These are phyloP conservation scores for Agriopis leucophaearia DNA, from an alignment of 2,888 invertebrate genomes.

Conservation along the genomic window DNA sequence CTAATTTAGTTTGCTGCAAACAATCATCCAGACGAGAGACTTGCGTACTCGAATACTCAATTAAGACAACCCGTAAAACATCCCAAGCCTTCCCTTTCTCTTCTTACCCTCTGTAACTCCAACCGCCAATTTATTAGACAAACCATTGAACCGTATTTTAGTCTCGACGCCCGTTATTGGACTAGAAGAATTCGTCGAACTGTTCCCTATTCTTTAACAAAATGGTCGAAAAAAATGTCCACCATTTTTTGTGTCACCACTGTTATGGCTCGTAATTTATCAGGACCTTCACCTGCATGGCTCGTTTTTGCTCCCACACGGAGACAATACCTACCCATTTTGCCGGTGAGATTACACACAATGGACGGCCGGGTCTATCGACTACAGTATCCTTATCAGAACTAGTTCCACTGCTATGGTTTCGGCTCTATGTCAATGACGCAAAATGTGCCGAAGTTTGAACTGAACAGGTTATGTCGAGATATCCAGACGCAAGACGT, in stretches of 20 bases:
- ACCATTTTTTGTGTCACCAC: conserved; percentile 42
- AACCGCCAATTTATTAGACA: conserved; percentile 62
- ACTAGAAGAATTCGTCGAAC: conserved; percentile 41
- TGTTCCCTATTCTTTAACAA: conserved; percentile 37
- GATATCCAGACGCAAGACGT: conserved; percentile 49
- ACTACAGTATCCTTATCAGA: conserved; percentile 47
- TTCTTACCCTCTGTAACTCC: conserved; percentile 47
- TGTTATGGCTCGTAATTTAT: conserved; percentile 55
- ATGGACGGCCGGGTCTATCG: conserved; percentile 65
- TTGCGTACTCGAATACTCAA: conserved; percentile 64
- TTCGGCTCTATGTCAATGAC: conserved; percentile 10
- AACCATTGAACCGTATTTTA: conserved; percentile 56
- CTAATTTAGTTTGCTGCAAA: conserved; percentile 38
- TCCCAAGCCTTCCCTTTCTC: conserved; percentile 46
- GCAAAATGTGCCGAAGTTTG: conserved; percentile 5
- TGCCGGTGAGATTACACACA: conserved; percentile 62
- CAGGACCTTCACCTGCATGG: conserved; percentile 65
- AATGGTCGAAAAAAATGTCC: conserved; percentile 33
- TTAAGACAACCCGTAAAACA: conserved; percentile 63
- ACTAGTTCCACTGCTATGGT: conserved; percentile 7
- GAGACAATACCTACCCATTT: conserved; percentile 68
- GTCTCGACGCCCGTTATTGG: conserved; percentile 44
- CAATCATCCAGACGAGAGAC: conserved; percentile 49
- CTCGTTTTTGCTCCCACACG: conserved; percentile 54
- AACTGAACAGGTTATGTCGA: conserved; percentile 8